Percentiles rank a stretch among this genome's conserved stretches.
Evolutionary conservation across 1,140 invertebrate species (phyloP).

Genomic region (Charaxes varanes): DNA sequence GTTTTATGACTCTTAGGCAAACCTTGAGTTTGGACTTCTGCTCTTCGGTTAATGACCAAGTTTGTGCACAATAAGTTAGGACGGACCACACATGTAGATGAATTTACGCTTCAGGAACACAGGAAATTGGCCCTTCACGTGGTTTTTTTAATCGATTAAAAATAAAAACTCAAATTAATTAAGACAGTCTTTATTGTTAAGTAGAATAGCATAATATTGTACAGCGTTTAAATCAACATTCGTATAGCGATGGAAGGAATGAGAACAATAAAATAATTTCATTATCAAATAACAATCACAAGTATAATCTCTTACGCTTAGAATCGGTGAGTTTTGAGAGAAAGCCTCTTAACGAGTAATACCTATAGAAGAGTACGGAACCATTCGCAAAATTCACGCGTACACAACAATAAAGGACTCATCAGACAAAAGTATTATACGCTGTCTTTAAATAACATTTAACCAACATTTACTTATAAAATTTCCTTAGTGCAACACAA

Average conservation of each 20-base stretch:
- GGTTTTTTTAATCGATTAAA: neutral
- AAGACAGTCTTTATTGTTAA: slow-evolving; percentile 64
- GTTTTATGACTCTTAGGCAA: too few species aligned
- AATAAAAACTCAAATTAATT: slow-evolving; percentile 12
- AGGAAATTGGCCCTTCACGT: too few species aligned
- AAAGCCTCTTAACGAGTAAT: slow-evolving; percentile 49
- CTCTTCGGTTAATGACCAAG: too few species aligned
- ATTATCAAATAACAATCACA: slow-evolving; percentile 23
- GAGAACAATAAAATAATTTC: slow-evolving; percentile 10
- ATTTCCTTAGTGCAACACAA: too few species aligned
- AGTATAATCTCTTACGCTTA: slow-evolving; percentile 28
- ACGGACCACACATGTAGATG: too few species aligned
- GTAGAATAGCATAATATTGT: slow-evolving; percentile 43
- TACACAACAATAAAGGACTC: neutral
- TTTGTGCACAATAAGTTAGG: too few species aligned
- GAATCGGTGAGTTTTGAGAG: slow-evolving; percentile 55
- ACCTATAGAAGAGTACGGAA: slow-evolving; percentile 7
- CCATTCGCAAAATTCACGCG: slow-evolving; percentile 1
- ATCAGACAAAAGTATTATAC: too few species aligned
- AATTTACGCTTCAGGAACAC: too few species aligned
- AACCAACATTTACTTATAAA: too few species aligned
- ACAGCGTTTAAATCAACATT: slow-evolving; percentile 32
- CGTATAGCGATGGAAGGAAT: slow-evolving; percentile 6
- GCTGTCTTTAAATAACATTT: too few species aligned
- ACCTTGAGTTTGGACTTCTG: too few species aligned